Evolutionary conservation across 2,888 invertebrate species (phyloP), one percentile per base, ranked within the genome.

Genomic region (Drosophila putrida): DNA sequence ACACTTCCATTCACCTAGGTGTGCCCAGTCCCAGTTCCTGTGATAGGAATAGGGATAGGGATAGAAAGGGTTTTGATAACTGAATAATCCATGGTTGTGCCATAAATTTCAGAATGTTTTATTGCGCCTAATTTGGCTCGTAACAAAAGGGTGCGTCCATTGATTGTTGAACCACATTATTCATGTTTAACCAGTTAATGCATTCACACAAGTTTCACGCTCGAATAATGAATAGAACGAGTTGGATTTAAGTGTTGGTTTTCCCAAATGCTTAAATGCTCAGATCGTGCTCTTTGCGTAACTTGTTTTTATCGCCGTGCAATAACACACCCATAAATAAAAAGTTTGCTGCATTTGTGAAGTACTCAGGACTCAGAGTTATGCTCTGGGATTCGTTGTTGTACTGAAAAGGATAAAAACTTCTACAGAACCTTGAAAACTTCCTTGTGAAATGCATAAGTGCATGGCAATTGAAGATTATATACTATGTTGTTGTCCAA

Each of bases 311-410:
- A 62, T 68, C 49, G 69, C 43, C 51, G 41, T 68, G 31, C 54
- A 59, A 75, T 75, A 87, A 87, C 85, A 82, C 64, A 63, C 62
- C 67, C 85, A 82, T 82, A 82, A 82, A 82, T 82, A 78, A 75
- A 71, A 81, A 70, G 39, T 75, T 71, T 62, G 46, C 50, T 59
- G 66, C 72, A 60, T 47, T 71, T 69, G 47, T 50, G 13, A 27
- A 53, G 53, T 49, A 35, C 33, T 35, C 60, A 72, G 36, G 57
- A 35, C 33, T 35, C 60, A 72, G 36, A 63, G 63, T 57, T 49
- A 46, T 49, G 50, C 25, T 58, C 51, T 38, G 13, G 28, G n/a
- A 54, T 33, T 27, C 39, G 43, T 31, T 54, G 38, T 47, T 39
- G 25, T n/a, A 25, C 20, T 20, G 15, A 20, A 59, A 64, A 35